phyloP scores from a whole-genome alignment of 2,888 invertebrate genomes.

The Aphidoletes aphidimyza region DNA sequence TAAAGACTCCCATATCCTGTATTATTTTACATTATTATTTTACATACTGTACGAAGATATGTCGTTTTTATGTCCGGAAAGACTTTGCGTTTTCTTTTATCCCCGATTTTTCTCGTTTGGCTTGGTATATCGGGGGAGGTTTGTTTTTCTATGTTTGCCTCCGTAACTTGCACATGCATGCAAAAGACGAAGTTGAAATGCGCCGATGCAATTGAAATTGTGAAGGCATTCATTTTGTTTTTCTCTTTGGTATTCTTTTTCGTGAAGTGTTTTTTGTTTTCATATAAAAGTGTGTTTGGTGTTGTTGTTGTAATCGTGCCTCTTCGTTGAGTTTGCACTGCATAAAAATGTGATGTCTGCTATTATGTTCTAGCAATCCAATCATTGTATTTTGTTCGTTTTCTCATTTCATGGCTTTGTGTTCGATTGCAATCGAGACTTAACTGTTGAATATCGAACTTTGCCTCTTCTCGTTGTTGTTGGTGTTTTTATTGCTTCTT shows the following conservation, averaged over 20 bases:
- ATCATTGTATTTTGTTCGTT: neutral
- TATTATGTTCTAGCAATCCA: neutral
- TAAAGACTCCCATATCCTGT: too few relatives aligned
- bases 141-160: neutral
- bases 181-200: neutral
- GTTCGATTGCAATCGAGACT: neutral
- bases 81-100: too few relatives aligned
- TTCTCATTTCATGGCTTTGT: too few relatives aligned
- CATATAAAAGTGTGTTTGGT: too few relatives aligned
- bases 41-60: too few relatives aligned
- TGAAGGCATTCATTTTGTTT: conserved; percentile 15
- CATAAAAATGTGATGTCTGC: neutral
- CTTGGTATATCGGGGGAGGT: neutral
- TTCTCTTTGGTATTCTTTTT: neutral
- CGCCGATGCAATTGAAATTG: conserved; percentile 42
- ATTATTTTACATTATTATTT: too few relatives aligned
- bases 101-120: neutral
- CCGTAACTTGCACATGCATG: neutral
- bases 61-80: too few relatives aligned
- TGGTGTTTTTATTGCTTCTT: neutral
- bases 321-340: too few relatives aligned
- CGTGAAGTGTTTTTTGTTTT: neutral
- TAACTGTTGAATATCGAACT: neutral
- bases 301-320: too few relatives aligned
- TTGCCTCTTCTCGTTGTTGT: neutral